Base-by-base conservation (phyloP, 2,888 invertebrate species). In the Unio pictorum region DNA sequence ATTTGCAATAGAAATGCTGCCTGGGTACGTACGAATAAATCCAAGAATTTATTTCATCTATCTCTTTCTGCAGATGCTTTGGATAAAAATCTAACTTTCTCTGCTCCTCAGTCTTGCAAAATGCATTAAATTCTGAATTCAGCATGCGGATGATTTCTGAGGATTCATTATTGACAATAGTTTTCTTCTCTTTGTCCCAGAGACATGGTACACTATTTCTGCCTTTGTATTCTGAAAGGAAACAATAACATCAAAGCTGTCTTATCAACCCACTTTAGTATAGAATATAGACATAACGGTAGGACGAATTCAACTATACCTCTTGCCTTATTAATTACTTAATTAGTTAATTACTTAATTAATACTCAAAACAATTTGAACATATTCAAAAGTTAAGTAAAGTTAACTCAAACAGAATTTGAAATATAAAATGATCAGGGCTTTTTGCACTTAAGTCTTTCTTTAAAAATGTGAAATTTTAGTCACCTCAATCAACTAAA, bases 131-230 rank as follows among this genome's bases (percentile, higher is more conserved):
- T 70, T 86, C 88, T 15, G 77, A 68, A 75, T 87, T 87, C 8
- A 89, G 71, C 87, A 89, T 89, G 11, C 87, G 79, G 34, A 89
- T 79, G n/a, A 89, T 88, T 75, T 89, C 89, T 68, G 85, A 83
- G 1, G 88, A 88, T 66, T 89, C 88, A 71, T 89, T 89, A 75
- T 82, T 88, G 20, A 89, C 89, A 18, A 88, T 76, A 0, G 83
- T 87, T 30, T 83, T 72, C 62, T 77, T 76, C 45, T 81, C 67
- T 70, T 88, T 89, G 73, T 89, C 89, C 84, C 86, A 89, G 26
- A 89, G 72, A 55, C 83, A 79, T 4, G 89, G 89, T 0, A 89
- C 88, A 4, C 87, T 85, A 11, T 81, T 62, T 7, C 75, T 78
- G 1, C 84, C 85, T 26, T n/a, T 57, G 74, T 87, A 89, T n/a